These are phyloP conservation scores for Calameuta filiformis DNA, from an alignment of 2,888 invertebrate species.

Conservation along the genomic window DNA sequence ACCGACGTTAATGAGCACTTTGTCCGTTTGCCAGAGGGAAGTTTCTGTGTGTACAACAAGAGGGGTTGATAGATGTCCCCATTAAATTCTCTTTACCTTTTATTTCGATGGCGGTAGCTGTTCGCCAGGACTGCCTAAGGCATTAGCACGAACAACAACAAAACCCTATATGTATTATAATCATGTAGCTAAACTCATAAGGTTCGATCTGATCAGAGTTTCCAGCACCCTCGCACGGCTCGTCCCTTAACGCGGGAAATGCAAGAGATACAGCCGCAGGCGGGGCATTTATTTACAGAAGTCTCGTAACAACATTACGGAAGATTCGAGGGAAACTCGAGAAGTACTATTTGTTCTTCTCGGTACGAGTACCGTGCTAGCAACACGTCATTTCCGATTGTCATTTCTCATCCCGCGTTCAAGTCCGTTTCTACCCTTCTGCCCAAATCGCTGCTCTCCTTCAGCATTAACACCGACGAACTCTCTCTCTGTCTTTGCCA, in stretches of 20 bases:
- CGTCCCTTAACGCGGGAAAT: background rate
- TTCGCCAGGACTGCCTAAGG: background rate
- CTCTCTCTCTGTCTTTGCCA: conserved; percentile 6
- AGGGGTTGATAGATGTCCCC: background rate
- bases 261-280: background rate
- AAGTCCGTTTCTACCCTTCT: conserved; percentile 7
- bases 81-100: background rate
- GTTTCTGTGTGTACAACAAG: background rate
- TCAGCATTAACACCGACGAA: background rate
- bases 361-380: conserved; percentile 12
- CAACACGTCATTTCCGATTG: conserved; percentile 54
- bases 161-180: background rate
- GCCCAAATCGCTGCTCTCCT: background rate
- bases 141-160: background rate
- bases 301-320: conserved; percentile 23
- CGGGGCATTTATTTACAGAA: background rate
- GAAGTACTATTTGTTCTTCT: conserved; percentile 16
- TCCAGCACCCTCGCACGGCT: background rate
- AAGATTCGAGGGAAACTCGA: background rate
- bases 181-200: background rate
- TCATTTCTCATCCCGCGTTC: conserved; percentile 46
- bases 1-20: background rate
- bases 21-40: background rate
- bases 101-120: background rate
- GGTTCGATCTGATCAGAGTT: background rate